phyloP scores from a whole-genome alignment of 2,888 invertebrate genomes.

The Falcaria lacertinaria region DNA sequence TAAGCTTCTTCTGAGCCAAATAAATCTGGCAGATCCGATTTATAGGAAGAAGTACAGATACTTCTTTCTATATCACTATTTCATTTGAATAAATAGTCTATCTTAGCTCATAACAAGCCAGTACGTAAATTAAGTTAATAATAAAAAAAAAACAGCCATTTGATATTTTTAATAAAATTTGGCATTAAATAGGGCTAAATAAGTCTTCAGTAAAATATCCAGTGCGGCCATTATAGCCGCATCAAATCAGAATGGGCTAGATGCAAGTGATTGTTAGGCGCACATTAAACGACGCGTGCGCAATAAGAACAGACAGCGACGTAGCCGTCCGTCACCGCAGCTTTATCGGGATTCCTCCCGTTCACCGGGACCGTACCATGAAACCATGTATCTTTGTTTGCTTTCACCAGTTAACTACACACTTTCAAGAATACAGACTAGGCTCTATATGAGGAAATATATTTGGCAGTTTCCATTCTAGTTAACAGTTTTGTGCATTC shows the following conservation, averaged over 20 bases:
- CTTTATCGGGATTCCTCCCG: conserved; percentile 29
- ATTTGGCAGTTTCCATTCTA: background rate
- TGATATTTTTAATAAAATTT: no score
- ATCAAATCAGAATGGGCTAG: conserved; percentile 30
- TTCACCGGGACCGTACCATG: conserved; percentile 10
- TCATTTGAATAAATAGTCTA: no score
- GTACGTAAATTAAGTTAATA: no score
- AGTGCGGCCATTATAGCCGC: conserved; percentile 29
- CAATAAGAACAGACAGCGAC: conserved; percentile 48
- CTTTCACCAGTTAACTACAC: background rate
- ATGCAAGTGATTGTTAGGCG: conserved; percentile 52
- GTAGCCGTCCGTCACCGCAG: conserved; percentile 27
- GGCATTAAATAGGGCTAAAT: no score
- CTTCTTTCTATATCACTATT: no score
- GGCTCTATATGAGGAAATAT: no score
- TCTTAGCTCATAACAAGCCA: no score
- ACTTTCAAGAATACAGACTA: background rate
- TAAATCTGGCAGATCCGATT: no score
- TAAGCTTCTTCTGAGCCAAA: no score
- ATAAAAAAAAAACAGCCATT: no score
- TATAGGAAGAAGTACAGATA: no score
- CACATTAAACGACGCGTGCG: conserved; percentile 43
- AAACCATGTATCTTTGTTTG: background rate
- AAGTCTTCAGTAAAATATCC: background rate
- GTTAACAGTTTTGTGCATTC: background rate